Evolutionary conservation across 2,113 vertebrate species (phyloP).

Genomic region (Macrotis lagotis): DNA sequence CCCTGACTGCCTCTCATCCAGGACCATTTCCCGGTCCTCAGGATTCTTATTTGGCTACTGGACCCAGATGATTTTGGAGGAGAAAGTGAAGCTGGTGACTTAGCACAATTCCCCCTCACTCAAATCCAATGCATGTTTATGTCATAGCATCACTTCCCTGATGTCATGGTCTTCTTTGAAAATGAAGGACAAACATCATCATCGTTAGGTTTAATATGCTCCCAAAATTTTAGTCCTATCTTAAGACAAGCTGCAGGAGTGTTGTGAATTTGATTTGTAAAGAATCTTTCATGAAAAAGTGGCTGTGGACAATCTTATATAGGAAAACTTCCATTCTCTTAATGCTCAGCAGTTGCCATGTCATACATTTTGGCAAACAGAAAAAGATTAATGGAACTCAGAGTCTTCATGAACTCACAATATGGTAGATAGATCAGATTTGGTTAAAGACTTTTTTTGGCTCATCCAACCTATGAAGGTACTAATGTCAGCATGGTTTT

Average conservation of each 20-base stretch:
- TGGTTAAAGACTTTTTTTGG: background rate
- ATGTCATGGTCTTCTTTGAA: no score
- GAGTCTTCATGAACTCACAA: background rate
- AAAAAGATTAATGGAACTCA: background rate
- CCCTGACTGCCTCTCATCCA: no score
- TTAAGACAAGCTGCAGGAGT: background rate
- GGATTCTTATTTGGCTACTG: no score
- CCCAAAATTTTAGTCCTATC: background rate
- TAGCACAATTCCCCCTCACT: no score
- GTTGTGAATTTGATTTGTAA: background rate
- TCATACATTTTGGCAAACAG: constrained; percentile 23
- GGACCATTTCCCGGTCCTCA: no score
- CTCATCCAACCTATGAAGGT: background rate
- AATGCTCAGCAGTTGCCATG: background rate
- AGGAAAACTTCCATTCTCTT: constrained; percentile 19
- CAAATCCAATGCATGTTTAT: no score
- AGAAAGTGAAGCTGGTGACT: no score
- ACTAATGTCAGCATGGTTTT: background rate
- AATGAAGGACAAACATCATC: no score
- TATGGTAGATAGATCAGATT: background rate
- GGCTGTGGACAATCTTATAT: constrained; percentile 17
- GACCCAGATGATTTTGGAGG: no score
- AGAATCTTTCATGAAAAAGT: background rate
- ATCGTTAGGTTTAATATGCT: no score
- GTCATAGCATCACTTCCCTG: no score